Percentiles rank a stretch among this genome's conserved stretches.
These are phyloP conservation scores for Typhlichthys eigenmanni DNA, from an alignment of 2,797 vertebrate genomes.

Conservation along the genomic window DNA sequence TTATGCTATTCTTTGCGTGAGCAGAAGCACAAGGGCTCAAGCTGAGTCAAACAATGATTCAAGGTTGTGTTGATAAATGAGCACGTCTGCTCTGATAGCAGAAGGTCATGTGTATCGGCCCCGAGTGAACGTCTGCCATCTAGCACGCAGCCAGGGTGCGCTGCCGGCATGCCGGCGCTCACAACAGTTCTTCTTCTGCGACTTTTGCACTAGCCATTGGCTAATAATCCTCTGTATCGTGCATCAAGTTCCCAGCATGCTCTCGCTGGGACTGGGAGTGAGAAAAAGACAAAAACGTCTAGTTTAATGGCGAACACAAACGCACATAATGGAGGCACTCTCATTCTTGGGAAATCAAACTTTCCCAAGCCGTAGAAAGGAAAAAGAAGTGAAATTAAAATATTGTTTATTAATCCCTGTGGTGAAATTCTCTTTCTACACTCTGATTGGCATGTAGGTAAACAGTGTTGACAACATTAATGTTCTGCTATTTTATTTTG, in stretches of 20 bases:
- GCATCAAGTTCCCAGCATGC: conserved; percentile 23
- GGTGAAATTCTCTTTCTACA: no score
- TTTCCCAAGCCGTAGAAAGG: no score
- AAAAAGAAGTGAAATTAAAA: no score
- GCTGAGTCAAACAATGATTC: conserved; percentile 77
- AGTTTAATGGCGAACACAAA: neutral
- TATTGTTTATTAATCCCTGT: no score
- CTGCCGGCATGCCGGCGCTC: conserved; percentile 49
- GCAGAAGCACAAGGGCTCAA: conserved; percentile 63
- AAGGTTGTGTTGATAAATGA: conserved; percentile 78
- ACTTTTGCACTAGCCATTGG: conserved; percentile 24
- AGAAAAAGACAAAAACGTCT: conserved; percentile 50
- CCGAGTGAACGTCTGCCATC: conserved; percentile 72
- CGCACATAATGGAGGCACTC: neutral
- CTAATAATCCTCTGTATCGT: conserved; percentile 41
- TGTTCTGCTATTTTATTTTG: neutral
- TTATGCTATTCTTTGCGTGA: conserved; percentile 56
- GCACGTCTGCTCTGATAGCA: conserved; percentile 70
- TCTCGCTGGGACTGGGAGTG: conserved; percentile 34
- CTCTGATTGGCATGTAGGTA: no score
- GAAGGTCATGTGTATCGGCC: conserved; percentile 74
- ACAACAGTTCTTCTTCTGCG: conserved; percentile 31
- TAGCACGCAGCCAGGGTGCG: conserved; percentile 68
- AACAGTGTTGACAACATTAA: no score
- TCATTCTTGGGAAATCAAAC: no score